A percentile compares a stretch with the other conserved stretches of the same genome.
Evolutionary conservation across 1,140 invertebrate species (phyloP).

Genomic region (Cepaea nemoralis): DNA sequence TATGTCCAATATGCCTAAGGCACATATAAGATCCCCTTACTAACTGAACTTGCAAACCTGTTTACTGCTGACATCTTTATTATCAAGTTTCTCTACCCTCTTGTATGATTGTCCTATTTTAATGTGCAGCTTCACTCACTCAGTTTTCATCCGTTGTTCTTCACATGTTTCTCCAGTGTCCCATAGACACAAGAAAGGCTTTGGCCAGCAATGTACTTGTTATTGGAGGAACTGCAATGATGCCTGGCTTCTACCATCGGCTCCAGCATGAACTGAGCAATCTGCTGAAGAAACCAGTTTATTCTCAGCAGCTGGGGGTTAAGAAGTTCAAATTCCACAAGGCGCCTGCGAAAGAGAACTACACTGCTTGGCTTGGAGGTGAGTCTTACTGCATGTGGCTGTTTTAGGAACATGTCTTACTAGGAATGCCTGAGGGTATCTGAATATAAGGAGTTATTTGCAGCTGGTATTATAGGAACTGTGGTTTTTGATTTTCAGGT

Average conservation of each 20-base stretch:
- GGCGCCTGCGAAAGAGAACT: conserved; percentile 86
- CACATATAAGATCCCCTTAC: too few relatives aligned
- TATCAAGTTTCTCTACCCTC: not conserved
- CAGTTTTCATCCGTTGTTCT: not conserved
- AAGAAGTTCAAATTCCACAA: conserved; percentile 83
- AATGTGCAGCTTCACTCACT: too few relatives aligned
- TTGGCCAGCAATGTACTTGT: conserved; percentile 87
- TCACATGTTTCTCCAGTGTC: conserved; percentile 75
- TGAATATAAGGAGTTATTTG: too few relatives aligned
- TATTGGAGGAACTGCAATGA: conserved; percentile 86
- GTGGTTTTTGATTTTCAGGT: too few relatives aligned
- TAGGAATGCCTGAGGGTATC: not conserved
- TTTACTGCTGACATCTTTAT: too few relatives aligned
- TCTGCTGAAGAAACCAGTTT: conserved; percentile 77
- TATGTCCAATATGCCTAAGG: too few relatives aligned
- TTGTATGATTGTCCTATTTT: not conserved
- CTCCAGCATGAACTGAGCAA: conserved; percentile 82
- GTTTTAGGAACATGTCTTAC: not conserved
- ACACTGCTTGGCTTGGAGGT: conserved; percentile 87
- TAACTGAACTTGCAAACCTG: too few relatives aligned
- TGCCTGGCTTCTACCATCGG: conserved; percentile 83
- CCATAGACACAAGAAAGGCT: conserved; percentile 80
- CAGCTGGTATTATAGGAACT: too few relatives aligned
- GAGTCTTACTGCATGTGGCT: conserved; percentile 50
- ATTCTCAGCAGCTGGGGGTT: conserved; percentile 78